Evolutionary conservation across 2,888 invertebrate species (phyloP).

Genomic region (Nemotelus nigrinus): DNA sequence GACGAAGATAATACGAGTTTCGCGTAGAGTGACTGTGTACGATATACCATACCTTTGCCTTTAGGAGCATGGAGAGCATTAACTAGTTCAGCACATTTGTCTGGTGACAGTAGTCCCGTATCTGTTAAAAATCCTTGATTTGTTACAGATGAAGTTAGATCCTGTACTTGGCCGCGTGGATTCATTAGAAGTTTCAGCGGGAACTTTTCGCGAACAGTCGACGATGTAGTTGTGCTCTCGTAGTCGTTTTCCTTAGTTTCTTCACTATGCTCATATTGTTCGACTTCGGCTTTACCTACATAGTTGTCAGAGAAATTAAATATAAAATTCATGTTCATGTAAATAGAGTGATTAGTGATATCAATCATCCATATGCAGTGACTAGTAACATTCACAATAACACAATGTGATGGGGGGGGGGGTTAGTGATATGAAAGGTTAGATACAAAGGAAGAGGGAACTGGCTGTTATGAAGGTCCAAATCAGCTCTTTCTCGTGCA

Average conservation of each 20-base stretch:
- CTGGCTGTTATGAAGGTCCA: too few species aligned
- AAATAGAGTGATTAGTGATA: too few species aligned
- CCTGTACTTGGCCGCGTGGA: slow-evolving; percentile 77
- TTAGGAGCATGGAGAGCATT: slow-evolving; percentile 80
- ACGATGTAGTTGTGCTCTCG: slow-evolving; percentile 48
- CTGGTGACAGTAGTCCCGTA: slow-evolving; percentile 74
- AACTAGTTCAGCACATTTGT: slow-evolving; percentile 80
- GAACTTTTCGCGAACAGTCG: slow-evolving; percentile 55
- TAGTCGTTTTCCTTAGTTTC: slow-evolving; percentile 60
- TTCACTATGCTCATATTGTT: slow-evolving; percentile 52
- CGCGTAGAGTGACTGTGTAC: too few species aligned
- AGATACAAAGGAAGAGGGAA: too few species aligned
- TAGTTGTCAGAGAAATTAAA: neutral
- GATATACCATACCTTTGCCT: slow-evolving; percentile 72
- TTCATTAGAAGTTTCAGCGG: slow-evolving; percentile 80
- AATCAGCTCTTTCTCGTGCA: too few species aligned
- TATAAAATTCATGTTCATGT: too few species aligned
- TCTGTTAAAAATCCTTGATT: slow-evolving; percentile 74
- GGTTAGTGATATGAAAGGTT: too few species aligned
- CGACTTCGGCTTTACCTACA: slow-evolving; percentile 48
- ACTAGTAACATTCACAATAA: too few species aligned
- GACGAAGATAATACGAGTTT: too few species aligned
- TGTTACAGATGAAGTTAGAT: slow-evolving; percentile 71
- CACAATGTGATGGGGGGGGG: too few species aligned
- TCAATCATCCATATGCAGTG: too few species aligned